phyloP scores from a whole-genome alignment of 2,113 vertebrate species.

The Macroglossus sobrinus region DNA sequence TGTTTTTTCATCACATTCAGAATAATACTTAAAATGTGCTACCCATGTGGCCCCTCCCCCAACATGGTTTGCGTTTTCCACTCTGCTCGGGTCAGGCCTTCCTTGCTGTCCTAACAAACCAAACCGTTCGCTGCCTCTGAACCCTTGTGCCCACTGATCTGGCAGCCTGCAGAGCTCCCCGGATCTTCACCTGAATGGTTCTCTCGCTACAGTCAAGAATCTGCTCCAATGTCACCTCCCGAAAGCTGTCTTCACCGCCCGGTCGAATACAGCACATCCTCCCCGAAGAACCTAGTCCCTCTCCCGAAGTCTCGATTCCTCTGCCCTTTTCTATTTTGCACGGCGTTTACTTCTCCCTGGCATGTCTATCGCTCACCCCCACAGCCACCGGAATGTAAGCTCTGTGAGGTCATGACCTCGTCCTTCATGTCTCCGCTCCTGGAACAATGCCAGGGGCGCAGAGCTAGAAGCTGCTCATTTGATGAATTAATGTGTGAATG shows the following conservation, averaged over 20 bases:
- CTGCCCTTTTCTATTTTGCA: not conserved
- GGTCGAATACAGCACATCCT: not conserved
- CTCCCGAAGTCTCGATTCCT: not conserved
- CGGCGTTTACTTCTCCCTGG: not conserved
- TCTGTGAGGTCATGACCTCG: not conserved
- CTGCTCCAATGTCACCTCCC: not conserved
- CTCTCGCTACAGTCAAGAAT: not conserved
- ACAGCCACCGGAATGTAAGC: not conserved
- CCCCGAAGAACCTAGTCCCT: fast-evolving
- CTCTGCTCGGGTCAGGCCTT: not conserved
- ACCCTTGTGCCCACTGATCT: not conserved
- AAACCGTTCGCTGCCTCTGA: not conserved
- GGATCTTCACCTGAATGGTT: not conserved
- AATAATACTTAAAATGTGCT: not conserved
- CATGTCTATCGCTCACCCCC: not conserved
- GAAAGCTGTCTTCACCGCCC: not conserved
- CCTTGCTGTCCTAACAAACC: not conserved
- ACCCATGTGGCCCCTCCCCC: not conserved
- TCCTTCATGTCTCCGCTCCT: too few relatives aligned
- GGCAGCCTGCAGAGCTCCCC: not conserved
- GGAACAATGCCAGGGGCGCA: not conserved
- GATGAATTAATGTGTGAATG: not conserved
- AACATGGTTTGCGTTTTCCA: not conserved
- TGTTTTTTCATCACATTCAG: not conserved
- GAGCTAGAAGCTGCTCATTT: not conserved